phyloP scores from a whole-genome alignment of 2,113 vertebrate species.

The Procavia capensis region DNA sequence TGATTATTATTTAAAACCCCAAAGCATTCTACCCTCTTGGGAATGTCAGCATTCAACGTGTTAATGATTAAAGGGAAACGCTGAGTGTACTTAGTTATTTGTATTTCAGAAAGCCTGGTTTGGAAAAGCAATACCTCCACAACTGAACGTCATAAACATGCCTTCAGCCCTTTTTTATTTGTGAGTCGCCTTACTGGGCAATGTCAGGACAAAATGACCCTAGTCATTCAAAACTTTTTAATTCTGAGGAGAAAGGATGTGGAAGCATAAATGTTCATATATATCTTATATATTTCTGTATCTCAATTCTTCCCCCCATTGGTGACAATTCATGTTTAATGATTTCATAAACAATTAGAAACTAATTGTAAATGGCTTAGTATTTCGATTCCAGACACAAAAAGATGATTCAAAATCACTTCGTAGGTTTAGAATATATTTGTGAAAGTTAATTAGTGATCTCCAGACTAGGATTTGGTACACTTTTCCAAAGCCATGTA shows the following conservation, averaged over 20 bases:
- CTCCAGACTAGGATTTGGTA: background rate
- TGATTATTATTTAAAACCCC: background rate
- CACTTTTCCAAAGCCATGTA: background rate
- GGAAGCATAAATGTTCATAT: background rate
- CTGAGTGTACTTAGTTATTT: constrained; percentile 2
- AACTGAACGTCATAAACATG: background rate
- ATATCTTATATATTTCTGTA: background rate
- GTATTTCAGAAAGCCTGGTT: background rate
- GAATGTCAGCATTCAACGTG: background rate
- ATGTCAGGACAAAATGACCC: background rate
- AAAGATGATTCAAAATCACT: background rate
- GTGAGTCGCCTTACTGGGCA: background rate
- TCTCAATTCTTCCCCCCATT: background rate
- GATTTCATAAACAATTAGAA: background rate
- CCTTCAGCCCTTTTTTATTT: background rate
- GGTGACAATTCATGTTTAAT: background rate
- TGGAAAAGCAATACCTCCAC: background rate
- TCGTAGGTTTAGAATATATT: background rate
- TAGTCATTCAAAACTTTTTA: background rate
- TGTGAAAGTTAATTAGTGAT: background rate
- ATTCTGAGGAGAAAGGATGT: background rate
- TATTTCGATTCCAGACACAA: background rate
- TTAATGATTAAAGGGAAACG: background rate
- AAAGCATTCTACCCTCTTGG: background rate
- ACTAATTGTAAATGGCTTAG: background rate